Evolutionary conservation across 2,113 vertebrate species (phyloP), one percentile per base, ranked within the genome.

Genomic region (Sander vitreus): DNA sequence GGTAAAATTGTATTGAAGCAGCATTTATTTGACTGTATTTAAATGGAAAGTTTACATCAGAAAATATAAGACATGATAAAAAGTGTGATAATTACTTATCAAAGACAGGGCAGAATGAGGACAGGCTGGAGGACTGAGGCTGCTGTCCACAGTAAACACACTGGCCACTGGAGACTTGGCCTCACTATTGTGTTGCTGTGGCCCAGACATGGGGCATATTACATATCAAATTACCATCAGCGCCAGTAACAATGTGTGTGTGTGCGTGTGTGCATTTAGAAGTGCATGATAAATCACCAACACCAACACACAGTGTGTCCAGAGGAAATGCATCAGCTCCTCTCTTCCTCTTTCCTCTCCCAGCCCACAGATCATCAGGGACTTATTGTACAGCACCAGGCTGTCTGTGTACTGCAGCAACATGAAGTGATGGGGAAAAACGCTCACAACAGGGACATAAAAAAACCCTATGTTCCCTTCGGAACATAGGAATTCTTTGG

Each of bases 281-380:
- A 72, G 50, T 64, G 25, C 85, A 88, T 81, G 76, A 87, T 68
- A 88, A 86, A 92, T 78, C 73, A 82, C 58, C 78, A 77, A 63
- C 67, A 64, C 77, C 76, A 82, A 51, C 54, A 63, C 79, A 64
- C 84, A 76, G 81, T 18, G 71, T 86, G 76, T 85, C 74, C 83
- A 88, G 80, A 89, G 85, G 91, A 93, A 90, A 87, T 71, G 76
- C 86, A 92, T 90, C 88, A 89, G 88, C 85, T 89, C 77, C 53
- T 83, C 75, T 90, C 76, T 91, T 89, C 89, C 88, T 76, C 53
- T 90, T 87, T 79, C 75, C 83, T 80, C 59, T 88, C 57, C 64
- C 70, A 79, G 79, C 85, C 82, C 78, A 63, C 72, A 80, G 76
- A 54, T 89, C 86, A 91, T 87, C 80, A 76, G 82, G 84, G 88